phyloP scores from a whole-genome alignment of 2,113 vertebrate species.

The Ceratotherium simum region DNA sequence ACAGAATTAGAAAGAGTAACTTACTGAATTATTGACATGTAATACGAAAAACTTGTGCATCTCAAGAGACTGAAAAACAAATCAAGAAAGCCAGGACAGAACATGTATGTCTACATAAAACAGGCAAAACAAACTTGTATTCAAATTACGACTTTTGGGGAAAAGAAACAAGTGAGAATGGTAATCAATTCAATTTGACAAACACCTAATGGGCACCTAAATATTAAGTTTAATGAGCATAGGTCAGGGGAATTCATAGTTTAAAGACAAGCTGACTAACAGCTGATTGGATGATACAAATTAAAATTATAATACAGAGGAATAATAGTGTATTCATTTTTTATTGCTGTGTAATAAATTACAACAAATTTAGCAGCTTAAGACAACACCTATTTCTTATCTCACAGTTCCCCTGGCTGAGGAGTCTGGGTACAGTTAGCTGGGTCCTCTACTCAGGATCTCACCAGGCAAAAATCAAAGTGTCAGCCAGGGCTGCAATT shows the following conservation, averaged over 20 bases:
- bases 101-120: background rate
- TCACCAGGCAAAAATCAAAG: background rate
- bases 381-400: background rate
- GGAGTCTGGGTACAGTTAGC: background rate
- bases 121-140: background rate
- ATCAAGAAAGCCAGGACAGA: background rate
- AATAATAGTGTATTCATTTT: background rate
- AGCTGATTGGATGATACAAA: background rate
- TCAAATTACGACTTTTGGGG: background rate
- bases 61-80: constrained; percentile 8
- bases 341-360: background rate
- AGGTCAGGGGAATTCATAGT: background rate
- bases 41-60: background rate
- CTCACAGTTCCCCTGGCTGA: background rate
- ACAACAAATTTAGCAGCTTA: background rate
- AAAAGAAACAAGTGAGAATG: constrained; percentile 32
- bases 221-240: background rate
- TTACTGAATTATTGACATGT: background rate
- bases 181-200: background rate
- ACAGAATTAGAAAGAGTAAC: background rate
- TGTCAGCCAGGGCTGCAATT: background rate
- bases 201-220: background rate
- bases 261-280: background rate
- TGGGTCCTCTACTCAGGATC: background rate
- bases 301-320: constrained; percentile 17